Conservation (phyloP, 92 coral and sea anemone species). For the Umimayanthus chanpuru region DNA sequence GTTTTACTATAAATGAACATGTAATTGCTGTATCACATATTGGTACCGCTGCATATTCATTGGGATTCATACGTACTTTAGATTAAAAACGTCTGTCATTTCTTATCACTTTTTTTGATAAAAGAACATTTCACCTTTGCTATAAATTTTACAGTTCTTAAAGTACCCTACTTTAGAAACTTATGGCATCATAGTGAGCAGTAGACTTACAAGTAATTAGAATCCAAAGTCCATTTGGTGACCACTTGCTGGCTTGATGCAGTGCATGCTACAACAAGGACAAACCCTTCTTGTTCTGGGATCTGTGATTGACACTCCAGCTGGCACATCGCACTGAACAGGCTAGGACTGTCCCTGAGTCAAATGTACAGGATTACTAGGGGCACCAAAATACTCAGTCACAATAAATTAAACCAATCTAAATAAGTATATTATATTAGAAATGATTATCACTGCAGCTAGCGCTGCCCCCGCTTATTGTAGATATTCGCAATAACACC, state of each 20-base stretch:
- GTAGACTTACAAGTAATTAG: conserved; percentile 12
- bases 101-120: no score
- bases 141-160: no score
- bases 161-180: neutral
- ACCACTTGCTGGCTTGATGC: neutral
- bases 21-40: no score
- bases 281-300: neutral
- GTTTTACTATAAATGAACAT: no score
- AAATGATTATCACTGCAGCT: no score
- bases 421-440: neutral
- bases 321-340: conserved; percentile 36
- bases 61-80: neutral
- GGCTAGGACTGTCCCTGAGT: neutral
- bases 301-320: conserved; percentile 4
- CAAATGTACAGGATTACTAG: neutral
- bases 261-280: conserved; percentile 4
- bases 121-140: no score
- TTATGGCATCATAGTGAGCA: neutral
- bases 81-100: no score
- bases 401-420: neutral
- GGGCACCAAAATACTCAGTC: neutral
- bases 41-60: no score
- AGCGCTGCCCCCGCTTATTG: no score
- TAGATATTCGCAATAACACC: no score
- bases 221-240: conserved; percentile 37